Evolutionary conservation across 2,113 vertebrate genomes (phyloP).

Genomic region (Colistium nudipinnis): DNA sequence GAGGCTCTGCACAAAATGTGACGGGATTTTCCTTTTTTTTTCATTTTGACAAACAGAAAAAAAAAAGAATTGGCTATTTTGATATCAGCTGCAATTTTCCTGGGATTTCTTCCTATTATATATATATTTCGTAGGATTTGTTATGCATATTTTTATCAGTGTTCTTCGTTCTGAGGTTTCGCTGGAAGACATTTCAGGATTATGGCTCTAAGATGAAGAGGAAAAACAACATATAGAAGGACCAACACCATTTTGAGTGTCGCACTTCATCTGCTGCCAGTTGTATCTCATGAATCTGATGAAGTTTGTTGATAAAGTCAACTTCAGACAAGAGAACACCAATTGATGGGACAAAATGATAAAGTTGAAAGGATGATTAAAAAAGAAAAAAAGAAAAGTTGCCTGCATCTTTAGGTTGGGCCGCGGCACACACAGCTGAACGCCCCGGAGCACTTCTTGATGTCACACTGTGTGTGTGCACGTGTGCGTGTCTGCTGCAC

Average conservation of each 20-base stretch:
- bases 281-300: conserved; percentile 60
- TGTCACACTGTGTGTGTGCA: conserved; percentile 61
- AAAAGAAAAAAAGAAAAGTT: too few species aligned
- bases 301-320: conserved; percentile 64
- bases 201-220: background rate
- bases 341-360: conserved; percentile 56
- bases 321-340: conserved; percentile 51
- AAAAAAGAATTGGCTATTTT: background rate
- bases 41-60: background rate
- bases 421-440: conserved; percentile 51
- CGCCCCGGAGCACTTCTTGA: conserved; percentile 67
- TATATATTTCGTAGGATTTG: background rate
- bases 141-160: background rate
- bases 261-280: conserved; percentile 34
- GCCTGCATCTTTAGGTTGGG: conserved; percentile 50
- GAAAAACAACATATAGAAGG: conserved; percentile 9
- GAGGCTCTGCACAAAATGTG: conserved; percentile 48
- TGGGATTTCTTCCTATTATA: conserved; percentile 3
- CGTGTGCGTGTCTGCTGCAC: conserved; percentile 45
- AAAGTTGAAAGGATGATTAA: conserved; percentile 45
- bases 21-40: conserved; percentile 24
- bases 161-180: background rate
- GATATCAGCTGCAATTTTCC: conserved; percentile 5
- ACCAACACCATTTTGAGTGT: background rate
- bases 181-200: too few species aligned